phyloP scores from a whole-genome alignment of 2,888 invertebrate genomes.

The Chrysina gloriosa region DNA sequence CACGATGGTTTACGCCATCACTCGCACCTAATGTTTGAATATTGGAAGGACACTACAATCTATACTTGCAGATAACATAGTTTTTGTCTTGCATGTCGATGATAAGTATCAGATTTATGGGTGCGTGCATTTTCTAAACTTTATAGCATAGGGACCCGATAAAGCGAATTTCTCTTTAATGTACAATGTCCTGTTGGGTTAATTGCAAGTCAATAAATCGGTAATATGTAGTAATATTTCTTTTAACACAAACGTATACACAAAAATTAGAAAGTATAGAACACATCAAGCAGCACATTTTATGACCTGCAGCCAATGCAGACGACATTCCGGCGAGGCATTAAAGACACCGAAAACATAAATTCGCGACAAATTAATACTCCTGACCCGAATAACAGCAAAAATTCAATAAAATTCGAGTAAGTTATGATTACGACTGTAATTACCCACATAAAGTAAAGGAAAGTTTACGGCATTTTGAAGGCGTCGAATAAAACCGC shows the following conservation, averaged over 20 bases:
- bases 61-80: too few species aligned
- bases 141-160: background rate
- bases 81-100: too few species aligned
- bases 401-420: slow-evolving; percentile 34
- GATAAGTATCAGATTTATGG: too few species aligned
- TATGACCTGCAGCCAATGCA: slow-evolving; percentile 7
- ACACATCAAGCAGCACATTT: slow-evolving; percentile 3
- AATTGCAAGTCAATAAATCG: slow-evolving; percentile 13
- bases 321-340: slow-evolving; percentile 21
- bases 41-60: too few species aligned
- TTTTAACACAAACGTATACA: background rate
- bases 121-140: too few species aligned
- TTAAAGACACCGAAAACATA: slow-evolving; percentile 24
- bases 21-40: too few species aligned
- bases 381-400: slow-evolving; percentile 18
- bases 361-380: slow-evolving; percentile 28
- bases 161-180: background rate
- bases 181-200: background rate
- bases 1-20: too few species aligned
- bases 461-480: slow-evolving; percentile 9
- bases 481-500: slow-evolving; percentile 22
- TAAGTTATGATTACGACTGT: slow-evolving; percentile 22
- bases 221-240: background rate
- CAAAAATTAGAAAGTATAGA: slow-evolving; percentile 27
- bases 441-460: slow-evolving; percentile 30